A percentile compares a stretch with the other conserved stretches of the same genome.
Conservation (phyloP, 92 coral and sea anemone genomes). For the Phenganax stokvisi region DNA sequence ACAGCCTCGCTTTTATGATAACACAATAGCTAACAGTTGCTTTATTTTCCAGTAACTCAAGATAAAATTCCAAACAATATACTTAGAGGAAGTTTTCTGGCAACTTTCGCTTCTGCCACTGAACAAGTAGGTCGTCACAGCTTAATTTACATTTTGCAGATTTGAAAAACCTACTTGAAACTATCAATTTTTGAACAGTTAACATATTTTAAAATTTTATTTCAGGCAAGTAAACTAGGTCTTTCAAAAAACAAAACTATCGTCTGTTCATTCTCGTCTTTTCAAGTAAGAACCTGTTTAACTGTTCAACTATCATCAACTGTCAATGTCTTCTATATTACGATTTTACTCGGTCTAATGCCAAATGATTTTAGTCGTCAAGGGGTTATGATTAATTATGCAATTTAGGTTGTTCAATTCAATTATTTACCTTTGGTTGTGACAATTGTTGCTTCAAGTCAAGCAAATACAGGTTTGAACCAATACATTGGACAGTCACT, state of each 20-base stretch:
- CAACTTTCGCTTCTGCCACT: constrained; percentile 93
- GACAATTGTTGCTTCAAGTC: constrained; percentile 77
- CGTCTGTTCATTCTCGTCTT: constrained; percentile 78
- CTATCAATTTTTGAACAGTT: not conserved
- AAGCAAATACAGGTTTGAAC: constrained; percentile 88
- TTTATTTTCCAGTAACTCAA: constrained; percentile 57
- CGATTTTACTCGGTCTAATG: too few species aligned
- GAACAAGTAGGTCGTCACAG: constrained; percentile 64
- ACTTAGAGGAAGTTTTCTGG: constrained; percentile 75
- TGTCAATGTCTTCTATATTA: too few species aligned
- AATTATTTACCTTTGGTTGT: constrained; percentile 89
- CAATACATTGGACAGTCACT: not conserved
- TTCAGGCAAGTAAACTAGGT: constrained; percentile 93
- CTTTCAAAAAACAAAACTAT: constrained; percentile 87
- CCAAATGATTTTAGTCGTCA: too few species aligned
- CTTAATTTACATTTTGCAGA: not conserved
- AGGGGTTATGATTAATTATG: not conserved
- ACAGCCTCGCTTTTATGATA: too few species aligned
- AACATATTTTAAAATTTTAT: not conserved
- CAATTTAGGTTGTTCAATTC: constrained; percentile 75
- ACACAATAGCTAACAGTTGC: not conserved
- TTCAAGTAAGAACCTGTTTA: constrained; percentile 54
- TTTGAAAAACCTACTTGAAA: not conserved
- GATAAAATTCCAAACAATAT: constrained; percentile 78
- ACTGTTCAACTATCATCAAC: not conserved